Percentiles rank a stretch among this genome's conserved stretches.
Conservation (phyloP, 2,888 invertebrate genomes). For the Pedicia rivosa region DNA sequence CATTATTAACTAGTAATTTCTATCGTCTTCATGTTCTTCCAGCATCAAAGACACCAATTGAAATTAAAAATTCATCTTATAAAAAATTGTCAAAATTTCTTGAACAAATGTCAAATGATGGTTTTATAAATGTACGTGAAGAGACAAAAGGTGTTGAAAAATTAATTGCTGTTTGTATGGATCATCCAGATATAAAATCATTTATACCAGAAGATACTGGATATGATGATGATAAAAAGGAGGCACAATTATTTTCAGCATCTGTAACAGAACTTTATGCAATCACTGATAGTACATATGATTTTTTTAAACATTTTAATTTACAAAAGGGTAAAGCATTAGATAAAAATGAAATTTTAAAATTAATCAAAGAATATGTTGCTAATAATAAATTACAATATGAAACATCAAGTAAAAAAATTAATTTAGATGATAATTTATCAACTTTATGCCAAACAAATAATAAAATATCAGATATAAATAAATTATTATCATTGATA, state of each 20-base stretch:
- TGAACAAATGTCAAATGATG: conserved; percentile 54
- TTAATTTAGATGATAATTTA: no score
- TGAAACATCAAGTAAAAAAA: no score
- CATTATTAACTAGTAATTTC: conserved; percentile 66
- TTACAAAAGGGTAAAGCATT: conserved; percentile 46
- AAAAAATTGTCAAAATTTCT: conserved; percentile 82
- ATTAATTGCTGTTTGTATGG: conserved; percentile 44
- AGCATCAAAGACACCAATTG: conserved; percentile 41
- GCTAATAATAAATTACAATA: conserved; percentile 41
- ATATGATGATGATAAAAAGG: conserved; percentile 11
- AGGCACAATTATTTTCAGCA: conserved; percentile 23
- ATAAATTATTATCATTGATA: background rate
- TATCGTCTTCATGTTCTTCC: conserved; percentile 61
- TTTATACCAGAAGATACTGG: conserved; percentile 20
- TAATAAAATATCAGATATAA: conserved; percentile 4
- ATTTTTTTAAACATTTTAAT: conserved; percentile 27
- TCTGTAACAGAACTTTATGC: conserved; percentile 27
- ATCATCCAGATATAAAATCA: conserved; percentile 39
- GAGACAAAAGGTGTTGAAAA: conserved; percentile 69
- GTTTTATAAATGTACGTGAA: conserved; percentile 44
- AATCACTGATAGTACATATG: conserved; percentile 24
- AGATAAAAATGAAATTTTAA: conserved; percentile 44
- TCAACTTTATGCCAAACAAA: background rate
- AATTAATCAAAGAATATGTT: conserved; percentile 54
- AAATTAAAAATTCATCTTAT: conserved; percentile 75